Conservation (phyloP, 1,140 invertebrate species). For the Meteorus sp. region DNA sequence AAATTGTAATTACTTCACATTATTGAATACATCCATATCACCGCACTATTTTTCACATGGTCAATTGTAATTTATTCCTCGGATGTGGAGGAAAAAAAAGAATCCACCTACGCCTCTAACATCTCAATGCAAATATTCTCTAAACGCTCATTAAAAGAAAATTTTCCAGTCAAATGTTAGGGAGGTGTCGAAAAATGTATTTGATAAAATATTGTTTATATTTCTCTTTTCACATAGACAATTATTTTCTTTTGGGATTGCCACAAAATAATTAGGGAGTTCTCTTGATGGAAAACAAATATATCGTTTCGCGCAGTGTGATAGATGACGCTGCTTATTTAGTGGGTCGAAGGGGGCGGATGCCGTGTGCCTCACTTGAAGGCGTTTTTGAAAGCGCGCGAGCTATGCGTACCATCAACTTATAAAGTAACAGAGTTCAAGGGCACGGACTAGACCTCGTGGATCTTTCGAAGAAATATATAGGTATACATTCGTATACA, state of each 20-base stretch:
- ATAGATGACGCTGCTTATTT: slow-evolving; percentile 57
- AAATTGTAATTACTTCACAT: too few relatives aligned
- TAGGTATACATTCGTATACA: too few relatives aligned
- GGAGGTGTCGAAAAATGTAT: neutral
- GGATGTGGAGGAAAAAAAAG: too few relatives aligned
- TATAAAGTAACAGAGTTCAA: slow-evolving; percentile 48
- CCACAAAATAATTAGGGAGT: slow-evolving; percentile 55
- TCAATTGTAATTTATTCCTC: too few relatives aligned
- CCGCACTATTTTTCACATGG: too few relatives aligned
- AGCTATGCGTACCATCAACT: slow-evolving; percentile 15
- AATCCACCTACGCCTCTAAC: too few relatives aligned
- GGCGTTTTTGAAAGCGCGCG: slow-evolving; percentile 39
- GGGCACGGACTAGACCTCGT: slow-evolving; percentile 38
- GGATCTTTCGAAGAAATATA: slow-evolving; percentile 34
- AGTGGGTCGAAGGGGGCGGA: slow-evolving; percentile 33
- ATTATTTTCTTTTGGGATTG: slow-evolving; percentile 27
- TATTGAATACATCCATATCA: too few relatives aligned
- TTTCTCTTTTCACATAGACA: neutral
- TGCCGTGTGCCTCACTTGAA: slow-evolving; percentile 10
- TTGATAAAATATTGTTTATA: neutral
- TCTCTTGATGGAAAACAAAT: slow-evolving; percentile 56
- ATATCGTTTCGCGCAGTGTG: slow-evolving; percentile 56
- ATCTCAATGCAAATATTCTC: too few relatives aligned
- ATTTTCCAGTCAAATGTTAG: too few relatives aligned
- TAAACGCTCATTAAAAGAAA: too few relatives aligned